Percentiles rank a stretch among this genome's conserved stretches.
These are phyloP conservation scores for Choristoneura fumiferana DNA, from an alignment of 1,140 invertebrate genomes.

Conservation along the genomic window DNA sequence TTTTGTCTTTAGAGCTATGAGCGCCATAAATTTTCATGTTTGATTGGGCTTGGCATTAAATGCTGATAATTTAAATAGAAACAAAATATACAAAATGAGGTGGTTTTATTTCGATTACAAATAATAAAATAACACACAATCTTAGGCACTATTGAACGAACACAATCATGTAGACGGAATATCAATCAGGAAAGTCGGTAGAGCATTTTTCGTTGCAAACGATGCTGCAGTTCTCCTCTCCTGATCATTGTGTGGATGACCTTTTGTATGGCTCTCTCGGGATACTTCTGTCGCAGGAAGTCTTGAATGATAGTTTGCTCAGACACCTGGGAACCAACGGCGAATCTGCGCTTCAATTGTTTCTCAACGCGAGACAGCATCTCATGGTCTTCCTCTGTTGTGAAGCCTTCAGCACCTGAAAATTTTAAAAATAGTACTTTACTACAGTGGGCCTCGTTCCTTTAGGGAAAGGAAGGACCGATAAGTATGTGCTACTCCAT, in stretches of 20 bases:
- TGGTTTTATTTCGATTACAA: constrained; percentile 14
- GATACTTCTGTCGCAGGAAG: constrained; percentile 95
- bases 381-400: constrained; percentile 96
- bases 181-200: constrained; percentile 87
- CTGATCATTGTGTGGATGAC: constrained; percentile 96
- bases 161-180: neutral
- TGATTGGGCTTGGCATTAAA: constrained; percentile 21
- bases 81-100: constrained; percentile 23
- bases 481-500: too few relatives aligned
- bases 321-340: constrained; percentile 97
- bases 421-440: neutral
- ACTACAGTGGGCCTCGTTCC: too few relatives aligned
- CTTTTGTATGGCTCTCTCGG: constrained; percentile 91
- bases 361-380: constrained; percentile 93
- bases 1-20: constrained; percentile 23
- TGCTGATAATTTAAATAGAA: constrained; percentile 23
- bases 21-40: constrained; percentile 6
- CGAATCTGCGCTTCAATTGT: constrained; percentile 96
- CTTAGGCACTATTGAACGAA: neutral
- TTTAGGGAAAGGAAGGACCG: too few relatives aligned
- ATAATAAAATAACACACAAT: constrained; percentile 7
- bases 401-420: constrained; percentile 97
- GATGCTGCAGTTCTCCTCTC: constrained; percentile 96
- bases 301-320: constrained; percentile 96
- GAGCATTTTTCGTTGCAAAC: constrained; percentile 98